Evolutionary conservation across 2,888 invertebrate species (phyloP), one percentile per base, ranked within the genome.

Genomic region (Conus canariensis): DNA sequence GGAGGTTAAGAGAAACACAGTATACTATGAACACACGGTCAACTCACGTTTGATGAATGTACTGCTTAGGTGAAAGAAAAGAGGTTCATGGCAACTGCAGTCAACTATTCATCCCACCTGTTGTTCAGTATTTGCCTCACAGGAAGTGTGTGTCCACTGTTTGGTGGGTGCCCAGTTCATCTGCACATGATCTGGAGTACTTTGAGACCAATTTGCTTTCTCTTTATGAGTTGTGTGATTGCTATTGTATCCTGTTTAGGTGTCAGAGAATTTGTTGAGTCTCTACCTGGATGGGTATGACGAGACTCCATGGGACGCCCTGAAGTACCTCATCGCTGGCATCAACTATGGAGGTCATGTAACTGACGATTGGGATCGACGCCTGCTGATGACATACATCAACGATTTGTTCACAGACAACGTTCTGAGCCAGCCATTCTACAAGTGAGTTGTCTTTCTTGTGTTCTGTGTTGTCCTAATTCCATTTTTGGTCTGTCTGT

Each of bases 271-370:
- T 95, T 96, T 98, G 16, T 96, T 99, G n/a, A 97, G 97, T 25
- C 97, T 98, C 89, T 98, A 98, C 95, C 96, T 98, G 89, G 98
- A 98, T 94, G 98, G 98, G 95, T 98, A 98, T 96, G 97, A 97
- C n/a, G 97, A 98, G 22, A 98, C 98, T 0, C 98, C 98, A 1
- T 98, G 98, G 98, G 98, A 98, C 94, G 98, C 98, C 0, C 96
- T 98, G 87, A 98, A 98, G 93, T 98, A 98, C 96, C 96, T 98
- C 91, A 98, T 98, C 95, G 98, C 98, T 0, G 98, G 98, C 93
- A 98, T 98, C 93, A 98, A 98, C 96, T 98, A 98, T 95, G 98
- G 98, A 67, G 98, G 98, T 0, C 98, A 98, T 96, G 97, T 98
- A 94, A 98, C 98, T 2, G 98, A 98, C 95, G 97, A 97, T 94